Evolutionary conservation across 1,140 invertebrate species (phyloP).

Genomic region (Eurytemora carolleeae): DNA sequence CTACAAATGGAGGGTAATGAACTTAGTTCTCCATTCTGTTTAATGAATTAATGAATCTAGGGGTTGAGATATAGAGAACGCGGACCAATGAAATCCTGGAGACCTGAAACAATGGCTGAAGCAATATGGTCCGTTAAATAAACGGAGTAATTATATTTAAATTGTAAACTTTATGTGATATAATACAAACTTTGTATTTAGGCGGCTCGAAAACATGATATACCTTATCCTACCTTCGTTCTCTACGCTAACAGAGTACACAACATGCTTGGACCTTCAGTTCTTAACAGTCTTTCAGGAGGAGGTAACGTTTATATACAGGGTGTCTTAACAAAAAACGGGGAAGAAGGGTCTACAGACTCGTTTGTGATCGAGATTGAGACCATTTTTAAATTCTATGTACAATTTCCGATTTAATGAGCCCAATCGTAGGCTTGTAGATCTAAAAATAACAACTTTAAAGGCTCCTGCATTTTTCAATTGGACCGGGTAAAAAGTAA

Average conservation of each 20-base stretch:
- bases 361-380: too few relatives aligned
- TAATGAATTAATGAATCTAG: slow-evolving; percentile 39
- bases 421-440: too few relatives aligned
- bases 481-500: too few relatives aligned
- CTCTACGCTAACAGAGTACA: slow-evolving; percentile 79
- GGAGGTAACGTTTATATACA: neutral
- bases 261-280: slow-evolving; percentile 75
- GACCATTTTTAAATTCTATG: too few relatives aligned
- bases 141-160: slow-evolving; percentile 45
- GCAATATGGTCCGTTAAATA: slow-evolving; percentile 75
- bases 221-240: slow-evolving; percentile 79
- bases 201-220: slow-evolving; percentile 73
- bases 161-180: too few relatives aligned
- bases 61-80: slow-evolving; percentile 72
- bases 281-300: slow-evolving; percentile 10
- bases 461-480: neutral
- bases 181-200: slow-evolving; percentile 58
- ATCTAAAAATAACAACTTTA: too few relatives aligned
- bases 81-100: slow-evolving; percentile 72
- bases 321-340: neutral
- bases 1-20: too few relatives aligned
- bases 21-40: too few relatives aligned
- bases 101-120: slow-evolving; percentile 79
- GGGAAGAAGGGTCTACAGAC: too few relatives aligned
- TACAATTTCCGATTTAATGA: too few relatives aligned